These are phyloP conservation scores for Macrobrachium nipponense DNA, from an alignment of 1,140 invertebrate species.

Conservation along the genomic window DNA sequence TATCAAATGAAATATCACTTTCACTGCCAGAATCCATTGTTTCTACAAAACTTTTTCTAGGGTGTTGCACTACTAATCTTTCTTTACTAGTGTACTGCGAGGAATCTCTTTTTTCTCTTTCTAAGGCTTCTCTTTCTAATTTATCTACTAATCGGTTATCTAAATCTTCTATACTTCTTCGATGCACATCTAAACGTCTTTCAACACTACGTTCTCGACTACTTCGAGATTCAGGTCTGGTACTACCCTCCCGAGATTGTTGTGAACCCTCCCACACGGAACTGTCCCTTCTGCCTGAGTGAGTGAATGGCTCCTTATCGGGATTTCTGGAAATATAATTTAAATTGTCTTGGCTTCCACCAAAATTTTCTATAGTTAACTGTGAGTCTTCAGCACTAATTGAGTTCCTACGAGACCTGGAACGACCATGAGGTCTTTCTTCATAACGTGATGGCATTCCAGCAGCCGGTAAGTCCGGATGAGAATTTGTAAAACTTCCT, in stretches of 20 bases:
- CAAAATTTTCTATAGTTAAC: conserved; percentile 91
- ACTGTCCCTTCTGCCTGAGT: conserved; percentile 63
- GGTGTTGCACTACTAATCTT: conserved; percentile 35
- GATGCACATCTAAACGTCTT: conserved; percentile 45
- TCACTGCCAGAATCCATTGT: conserved; percentile 59
- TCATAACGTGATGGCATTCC: conserved; percentile 59
- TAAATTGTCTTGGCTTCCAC: conserved; percentile 81
- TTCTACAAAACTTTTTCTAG: conserved; percentile 45
- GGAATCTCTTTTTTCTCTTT: conserved; percentile 55
- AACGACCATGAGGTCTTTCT: conserved; percentile 75
- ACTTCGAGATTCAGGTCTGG: conserved; percentile 43
- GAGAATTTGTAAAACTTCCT: conserved; percentile 59
- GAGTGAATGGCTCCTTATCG: conserved; percentile 78
- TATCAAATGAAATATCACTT: conserved; percentile 62
- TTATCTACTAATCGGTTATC: conserved; percentile 64
- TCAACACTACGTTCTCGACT: conserved; percentile 56
- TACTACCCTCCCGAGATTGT: conserved; percentile 36
- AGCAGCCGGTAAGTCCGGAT: conserved; percentile 59
- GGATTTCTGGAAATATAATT: conserved; percentile 78
- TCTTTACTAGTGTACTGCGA: conserved; percentile 50
- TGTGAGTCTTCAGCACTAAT: conserved; percentile 83
- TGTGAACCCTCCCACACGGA: conserved; percentile 32
- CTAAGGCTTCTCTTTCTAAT: conserved; percentile 62
- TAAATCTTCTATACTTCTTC: conserved; percentile 50
- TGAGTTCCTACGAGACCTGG: conserved; percentile 85